These are phyloP conservation scores for Chorisops tibialis DNA, from an alignment of 2,888 invertebrate genomes.

Conservation along the genomic window DNA sequence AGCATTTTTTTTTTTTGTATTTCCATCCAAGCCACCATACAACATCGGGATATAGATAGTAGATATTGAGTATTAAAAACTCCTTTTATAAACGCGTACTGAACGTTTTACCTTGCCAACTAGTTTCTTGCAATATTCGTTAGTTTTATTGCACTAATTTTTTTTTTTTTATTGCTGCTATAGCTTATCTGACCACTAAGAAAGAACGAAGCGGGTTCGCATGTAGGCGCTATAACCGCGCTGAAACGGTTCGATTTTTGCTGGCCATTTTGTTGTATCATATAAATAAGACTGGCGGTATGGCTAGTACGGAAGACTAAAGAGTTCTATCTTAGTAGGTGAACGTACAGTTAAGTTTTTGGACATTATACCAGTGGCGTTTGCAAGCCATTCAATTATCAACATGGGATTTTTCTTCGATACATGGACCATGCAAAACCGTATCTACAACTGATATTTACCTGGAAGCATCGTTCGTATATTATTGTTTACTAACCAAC, in stretches of 20 bases:
- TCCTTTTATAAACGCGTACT: no score
- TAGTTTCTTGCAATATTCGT: no score
- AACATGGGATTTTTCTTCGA: background rate
- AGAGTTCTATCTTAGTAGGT: background rate
- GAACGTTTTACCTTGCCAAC: no score
- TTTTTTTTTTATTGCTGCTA: no score
- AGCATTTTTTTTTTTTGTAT: no score
- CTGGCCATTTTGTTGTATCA: background rate
- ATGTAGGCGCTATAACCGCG: background rate
- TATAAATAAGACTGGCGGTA: background rate
- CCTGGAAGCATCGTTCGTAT: constrained; percentile 10
- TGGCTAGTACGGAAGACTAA: no score
- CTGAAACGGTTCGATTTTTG: background rate
- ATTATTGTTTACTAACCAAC: background rate
- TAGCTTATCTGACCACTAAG: no score
- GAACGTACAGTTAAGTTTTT: constrained; percentile 9
- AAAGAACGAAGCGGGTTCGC: background rate
- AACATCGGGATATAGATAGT: no score
- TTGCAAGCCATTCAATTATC: constrained; percentile 11
- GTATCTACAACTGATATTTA: constrained; percentile 5
- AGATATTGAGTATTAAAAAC: no score
- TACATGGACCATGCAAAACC: background rate
- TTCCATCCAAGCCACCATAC: no score
- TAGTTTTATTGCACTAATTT: no score
- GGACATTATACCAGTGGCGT: background rate